A percentile compares a stretch with the other conserved stretches of the same genome.
Evolutionary conservation across 2,113 vertebrate genomes (phyloP).

Genomic region (Aspidoscelis tigris): DNA sequence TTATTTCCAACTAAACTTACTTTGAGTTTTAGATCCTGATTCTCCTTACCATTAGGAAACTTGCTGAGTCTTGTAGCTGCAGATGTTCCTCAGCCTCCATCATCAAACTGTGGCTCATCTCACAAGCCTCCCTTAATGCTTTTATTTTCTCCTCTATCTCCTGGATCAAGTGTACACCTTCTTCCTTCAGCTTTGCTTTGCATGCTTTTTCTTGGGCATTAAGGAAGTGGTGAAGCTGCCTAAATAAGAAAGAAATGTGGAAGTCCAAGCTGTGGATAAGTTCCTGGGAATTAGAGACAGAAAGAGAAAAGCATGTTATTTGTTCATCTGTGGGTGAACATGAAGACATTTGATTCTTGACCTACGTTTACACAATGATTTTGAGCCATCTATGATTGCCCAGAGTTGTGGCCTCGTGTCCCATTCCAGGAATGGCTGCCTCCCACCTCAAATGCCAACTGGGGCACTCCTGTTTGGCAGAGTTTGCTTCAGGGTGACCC

Average conservation of each 20-base stretch:
- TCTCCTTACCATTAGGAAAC: slow-evolving; percentile 2
- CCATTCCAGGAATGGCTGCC: too few relatives aligned
- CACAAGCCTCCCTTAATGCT: neutral
- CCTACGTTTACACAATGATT: neutral
- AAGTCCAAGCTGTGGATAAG: slow-evolving; percentile 2
- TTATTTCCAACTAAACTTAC: neutral
- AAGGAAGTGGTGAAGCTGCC: slow-evolving; percentile 11
- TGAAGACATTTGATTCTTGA: neutral
- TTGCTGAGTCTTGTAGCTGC: neutral
- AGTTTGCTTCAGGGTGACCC: too few relatives aligned
- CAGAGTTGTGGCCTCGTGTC: too few relatives aligned
- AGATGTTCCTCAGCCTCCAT: slow-evolving; percentile 8
- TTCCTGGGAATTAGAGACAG: neutral
- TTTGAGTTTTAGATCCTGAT: too few relatives aligned
- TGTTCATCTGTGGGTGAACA: neutral
- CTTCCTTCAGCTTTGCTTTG: neutral
- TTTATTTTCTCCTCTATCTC: neutral
- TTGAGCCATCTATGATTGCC: too few relatives aligned
- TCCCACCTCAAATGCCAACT: too few relatives aligned
- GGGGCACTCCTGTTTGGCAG: too few relatives aligned
- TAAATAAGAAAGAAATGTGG: neutral
- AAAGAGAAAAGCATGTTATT: neutral
- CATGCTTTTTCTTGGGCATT: neutral
- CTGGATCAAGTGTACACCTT: neutral
- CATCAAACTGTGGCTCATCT: neutral